Conservation (phyloP, 2,113 vertebrate species). For the Seriola rivoliana region DNA sequence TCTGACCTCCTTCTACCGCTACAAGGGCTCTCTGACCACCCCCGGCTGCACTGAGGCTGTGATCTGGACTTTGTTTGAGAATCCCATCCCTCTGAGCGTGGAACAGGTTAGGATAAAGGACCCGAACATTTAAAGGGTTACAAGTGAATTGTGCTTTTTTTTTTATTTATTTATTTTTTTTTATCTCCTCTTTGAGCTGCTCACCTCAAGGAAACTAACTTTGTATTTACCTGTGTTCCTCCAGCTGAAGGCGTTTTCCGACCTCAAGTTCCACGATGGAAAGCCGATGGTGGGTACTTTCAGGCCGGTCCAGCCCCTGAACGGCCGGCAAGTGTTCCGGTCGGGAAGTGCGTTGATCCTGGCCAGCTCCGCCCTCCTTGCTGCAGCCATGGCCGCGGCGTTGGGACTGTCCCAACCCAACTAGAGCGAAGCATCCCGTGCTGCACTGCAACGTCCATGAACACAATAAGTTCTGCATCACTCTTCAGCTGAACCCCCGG, state of each 20-base stretch:
- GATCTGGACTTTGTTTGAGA: slow-evolving; percentile 91
- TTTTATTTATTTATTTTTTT: too few species aligned
- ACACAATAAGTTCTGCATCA: slow-evolving; percentile 58
- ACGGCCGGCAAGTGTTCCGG: slow-evolving; percentile 75
- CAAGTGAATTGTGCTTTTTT: background rate
- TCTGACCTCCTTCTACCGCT: slow-evolving; percentile 88
- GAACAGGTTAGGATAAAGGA: slow-evolving; percentile 83
- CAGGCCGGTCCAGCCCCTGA: slow-evolving; percentile 83
- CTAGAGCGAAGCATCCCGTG: slow-evolving; percentile 56
- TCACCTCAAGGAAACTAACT: background rate
- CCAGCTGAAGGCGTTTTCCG: slow-evolving; percentile 80
- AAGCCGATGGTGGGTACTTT: slow-evolving; percentile 78
- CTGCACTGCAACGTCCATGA: slow-evolving; percentile 61
- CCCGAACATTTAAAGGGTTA: background rate
- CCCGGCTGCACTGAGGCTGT: slow-evolving; percentile 88
- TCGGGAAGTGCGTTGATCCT: slow-evolving; percentile 60
- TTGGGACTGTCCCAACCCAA: slow-evolving; percentile 69
- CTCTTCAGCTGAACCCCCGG: slow-evolving; percentile 43
- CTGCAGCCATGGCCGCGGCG: slow-evolving; percentile 49
- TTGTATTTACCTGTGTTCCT: slow-evolving; percentile 7
- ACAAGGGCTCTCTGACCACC: slow-evolving; percentile 93
- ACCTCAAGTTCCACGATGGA: slow-evolving; percentile 72
- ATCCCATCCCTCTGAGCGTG: slow-evolving; percentile 81
- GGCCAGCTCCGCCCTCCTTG: slow-evolving; percentile 69
- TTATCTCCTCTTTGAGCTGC: background rate